Evolutionary conservation across 2,888 invertebrate species (phyloP).

Genomic region (Trilocha varians): DNA sequence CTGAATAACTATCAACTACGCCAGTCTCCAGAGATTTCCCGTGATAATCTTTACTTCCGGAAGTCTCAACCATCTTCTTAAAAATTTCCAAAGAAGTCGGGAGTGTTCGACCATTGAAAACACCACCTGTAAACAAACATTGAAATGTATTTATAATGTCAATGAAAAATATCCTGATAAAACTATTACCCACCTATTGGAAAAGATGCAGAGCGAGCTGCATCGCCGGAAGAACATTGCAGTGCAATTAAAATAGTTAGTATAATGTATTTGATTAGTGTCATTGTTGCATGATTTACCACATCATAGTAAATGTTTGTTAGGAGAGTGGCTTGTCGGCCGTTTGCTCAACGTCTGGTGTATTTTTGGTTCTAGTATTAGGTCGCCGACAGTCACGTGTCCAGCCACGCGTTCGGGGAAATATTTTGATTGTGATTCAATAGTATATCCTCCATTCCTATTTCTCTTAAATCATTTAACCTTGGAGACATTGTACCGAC

Average conservation of each 20-base stretch:
- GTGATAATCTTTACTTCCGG: constrained; percentile 31
- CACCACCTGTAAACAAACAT: constrained; percentile 51
- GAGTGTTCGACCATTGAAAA: constrained; percentile 52
- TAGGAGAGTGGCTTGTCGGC: constrained; percentile 36
- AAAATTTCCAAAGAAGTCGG: constrained; percentile 35
- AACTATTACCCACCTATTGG: constrained; percentile 41
- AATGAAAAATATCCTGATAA: neutral
- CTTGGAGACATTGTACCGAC: too few species aligned
- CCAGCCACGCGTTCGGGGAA: neutral
- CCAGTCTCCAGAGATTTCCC: constrained; percentile 36
- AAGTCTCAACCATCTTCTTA: constrained; percentile 31
- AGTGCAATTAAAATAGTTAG: constrained; percentile 19
- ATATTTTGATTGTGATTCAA: neutral
- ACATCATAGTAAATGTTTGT: constrained; percentile 21
- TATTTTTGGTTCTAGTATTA: constrained; percentile 49
- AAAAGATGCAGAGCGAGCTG: constrained; percentile 15
- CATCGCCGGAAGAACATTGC: neutral
- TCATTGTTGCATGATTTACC: constrained; percentile 14
- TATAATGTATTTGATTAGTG: constrained; percentile 17
- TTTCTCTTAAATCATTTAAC: too few species aligned
- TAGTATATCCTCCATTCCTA: neutral
- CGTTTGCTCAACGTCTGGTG: constrained; percentile 47
- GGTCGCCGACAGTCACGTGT: neutral
- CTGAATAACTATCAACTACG: constrained; percentile 49
- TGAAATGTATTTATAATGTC: neutral